A percentile compares a stretch with the other conserved stretches of the same genome.
Evolutionary conservation across 2,113 vertebrate species (phyloP).

Genomic region (Gobio gobio): DNA sequence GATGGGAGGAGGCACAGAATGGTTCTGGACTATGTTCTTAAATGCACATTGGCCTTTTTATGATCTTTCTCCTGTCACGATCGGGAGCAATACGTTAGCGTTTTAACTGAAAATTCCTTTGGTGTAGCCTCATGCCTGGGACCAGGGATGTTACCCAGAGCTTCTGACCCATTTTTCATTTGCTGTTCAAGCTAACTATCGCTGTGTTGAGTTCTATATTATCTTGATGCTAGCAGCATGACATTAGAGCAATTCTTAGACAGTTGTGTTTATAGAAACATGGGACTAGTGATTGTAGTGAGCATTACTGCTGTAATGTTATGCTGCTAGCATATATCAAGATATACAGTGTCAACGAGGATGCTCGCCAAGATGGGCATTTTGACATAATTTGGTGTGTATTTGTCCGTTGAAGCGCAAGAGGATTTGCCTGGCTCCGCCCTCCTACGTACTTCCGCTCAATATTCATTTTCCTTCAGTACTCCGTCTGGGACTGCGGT

Average conservation of each 20-base stretch:
- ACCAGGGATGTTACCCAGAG: constrained; percentile 3
- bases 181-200: background rate
- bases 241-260: background rate
- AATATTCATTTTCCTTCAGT: too few relatives aligned
- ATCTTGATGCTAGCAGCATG: constrained; percentile 3
- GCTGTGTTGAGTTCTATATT: background rate
- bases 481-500: too few relatives aligned
- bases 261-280: background rate
- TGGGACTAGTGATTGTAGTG: background rate
- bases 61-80: constrained; percentile 15
- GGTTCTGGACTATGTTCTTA: constrained; percentile 1
- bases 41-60: constrained; percentile 24
- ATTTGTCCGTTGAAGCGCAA: too few relatives aligned
- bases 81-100: background rate
- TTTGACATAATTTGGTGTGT: too few relatives aligned
- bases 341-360: too few relatives aligned
- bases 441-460: too few relatives aligned
- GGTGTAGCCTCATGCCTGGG: constrained; percentile 15
- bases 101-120: constrained; percentile 38
- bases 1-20: background rate
- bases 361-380: too few relatives aligned
- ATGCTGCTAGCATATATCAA: too few relatives aligned
- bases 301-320: too few relatives aligned
- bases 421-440: too few relatives aligned
- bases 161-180: constrained; percentile 22